Conservation (phyloP, 2,113 vertebrate species). For the Pitta sordida region DNA sequence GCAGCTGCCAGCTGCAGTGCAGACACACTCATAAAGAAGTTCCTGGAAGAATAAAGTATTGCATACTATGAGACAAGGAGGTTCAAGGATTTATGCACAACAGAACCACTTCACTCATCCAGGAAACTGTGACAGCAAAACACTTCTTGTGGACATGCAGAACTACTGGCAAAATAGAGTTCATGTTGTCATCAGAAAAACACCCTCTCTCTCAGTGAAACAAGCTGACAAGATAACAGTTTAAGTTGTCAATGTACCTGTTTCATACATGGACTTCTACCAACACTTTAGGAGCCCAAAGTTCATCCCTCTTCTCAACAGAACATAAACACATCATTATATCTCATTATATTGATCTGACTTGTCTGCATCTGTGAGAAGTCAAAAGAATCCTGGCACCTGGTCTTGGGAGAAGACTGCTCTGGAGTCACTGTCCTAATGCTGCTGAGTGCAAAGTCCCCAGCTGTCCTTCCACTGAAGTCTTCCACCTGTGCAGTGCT, state of each 20-base stretch:
- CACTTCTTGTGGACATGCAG: neutral
- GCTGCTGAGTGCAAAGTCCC: accelerated
- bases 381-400: neutral
- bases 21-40: neutral
- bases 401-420: neutral
- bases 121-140: neutral
- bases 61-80: neutral
- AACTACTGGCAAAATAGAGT: neutral
- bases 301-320: neutral
- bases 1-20: neutral
- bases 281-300: neutral
- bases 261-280: accelerated
- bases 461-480: neutral
- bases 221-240: neutral
- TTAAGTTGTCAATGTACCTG: neutral
- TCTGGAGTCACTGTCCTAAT: neutral
- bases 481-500: neutral
- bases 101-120: neutral
- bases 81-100: neutral
- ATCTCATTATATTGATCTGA: neutral
- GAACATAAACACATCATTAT: neutral
- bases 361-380: neutral
- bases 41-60: neutral
- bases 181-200: neutral
- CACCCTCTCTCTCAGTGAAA: neutral